Evolutionary conservation across 1,140 invertebrate genomes (phyloP), one percentile per base, ranked within the genome.

Genomic region (Pachypsylla venusta): DNA sequence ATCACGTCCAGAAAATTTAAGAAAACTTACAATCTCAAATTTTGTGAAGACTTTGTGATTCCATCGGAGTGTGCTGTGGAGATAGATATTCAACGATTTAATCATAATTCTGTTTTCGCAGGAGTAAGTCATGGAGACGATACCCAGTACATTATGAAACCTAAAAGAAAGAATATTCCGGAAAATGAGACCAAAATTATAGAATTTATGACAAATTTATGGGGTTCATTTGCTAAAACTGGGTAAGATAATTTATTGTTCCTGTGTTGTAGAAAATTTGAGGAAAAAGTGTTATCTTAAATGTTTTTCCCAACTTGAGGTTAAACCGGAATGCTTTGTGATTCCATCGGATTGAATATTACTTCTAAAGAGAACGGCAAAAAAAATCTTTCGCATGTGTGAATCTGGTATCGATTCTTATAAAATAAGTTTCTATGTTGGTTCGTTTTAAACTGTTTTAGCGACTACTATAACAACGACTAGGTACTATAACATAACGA

Each of bases 71-170:
- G n/a, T 22, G 2, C 2, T 22, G 25, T 22, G 20, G 2, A 14
- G 2, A 14, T 20, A 14, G 2, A 54, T 5, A 26, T 25, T 27
- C 1, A 25, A 26, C 10, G 0, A 1, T 28, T n/a, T 53, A 22
- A 40, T 39, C 26, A n/a, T 53, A 24, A 0, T 13, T 28, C 24
- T 13, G 19, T 27, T 35, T 25, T 25, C 22, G 13, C 35, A 61
- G 64, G 64, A 14, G 64, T 63, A 2, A 64, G 63, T 53, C 64
- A 65, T 54, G 63, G 35, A 2, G 64, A 65, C 25, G 64, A 65
- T 28, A 54, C 59, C n/a, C 28, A 28, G 7, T 65, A 65, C 48
- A 55, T 62, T 2, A n/a, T 65, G 4, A n/a, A 10, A 13, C 30
- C 53, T 12, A 27, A 54, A 3, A 27, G 30, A 25, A 57, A 42